Percentiles rank a stretch among this genome's conserved stretches.
These are phyloP conservation scores for Prunella himalayana DNA, from an alignment of 2,113 vertebrate genomes.

Conservation along the genomic window DNA sequence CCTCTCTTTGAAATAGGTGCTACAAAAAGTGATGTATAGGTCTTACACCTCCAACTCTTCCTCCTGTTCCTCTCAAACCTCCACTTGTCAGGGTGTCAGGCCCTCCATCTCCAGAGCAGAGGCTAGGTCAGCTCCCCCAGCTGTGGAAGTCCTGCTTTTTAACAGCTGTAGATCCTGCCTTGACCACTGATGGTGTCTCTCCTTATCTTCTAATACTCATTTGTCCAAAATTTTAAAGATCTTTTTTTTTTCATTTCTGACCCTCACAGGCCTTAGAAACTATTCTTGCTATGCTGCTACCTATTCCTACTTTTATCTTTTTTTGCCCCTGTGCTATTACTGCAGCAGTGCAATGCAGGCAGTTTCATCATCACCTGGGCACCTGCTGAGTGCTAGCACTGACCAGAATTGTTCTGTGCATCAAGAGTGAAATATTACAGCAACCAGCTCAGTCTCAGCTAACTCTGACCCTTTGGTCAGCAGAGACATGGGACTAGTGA, in stretches of 20 bases:
- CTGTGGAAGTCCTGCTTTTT: not conserved
- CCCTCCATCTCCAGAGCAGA: not conserved
- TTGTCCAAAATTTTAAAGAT: not conserved
- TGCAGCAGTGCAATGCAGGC: not conserved
- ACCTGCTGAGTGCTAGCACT: not conserved
- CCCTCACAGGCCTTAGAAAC: not conserved
- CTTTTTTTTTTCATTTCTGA: not conserved
- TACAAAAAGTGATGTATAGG: not conserved
- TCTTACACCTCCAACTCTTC: not conserved
- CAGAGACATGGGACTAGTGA: not conserved
- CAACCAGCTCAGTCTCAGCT: not conserved
- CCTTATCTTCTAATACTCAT: not conserved
- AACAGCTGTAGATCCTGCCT: not conserved
- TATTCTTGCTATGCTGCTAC: not conserved
- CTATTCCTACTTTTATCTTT: not conserved
- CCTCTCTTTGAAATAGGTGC: not conserved
- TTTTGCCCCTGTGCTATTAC: not conserved
- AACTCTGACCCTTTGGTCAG: not conserved
- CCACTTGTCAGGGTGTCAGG: fast-evolving
- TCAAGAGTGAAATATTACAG: not conserved
- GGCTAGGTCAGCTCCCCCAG: not conserved
- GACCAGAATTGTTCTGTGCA: not conserved
- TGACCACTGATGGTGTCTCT: not conserved
- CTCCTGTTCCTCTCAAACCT: not conserved
- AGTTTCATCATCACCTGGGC: not conserved